phyloP scores from a whole-genome alignment of 2,113 vertebrate genomes.

The Catharus fuscescens region DNA sequence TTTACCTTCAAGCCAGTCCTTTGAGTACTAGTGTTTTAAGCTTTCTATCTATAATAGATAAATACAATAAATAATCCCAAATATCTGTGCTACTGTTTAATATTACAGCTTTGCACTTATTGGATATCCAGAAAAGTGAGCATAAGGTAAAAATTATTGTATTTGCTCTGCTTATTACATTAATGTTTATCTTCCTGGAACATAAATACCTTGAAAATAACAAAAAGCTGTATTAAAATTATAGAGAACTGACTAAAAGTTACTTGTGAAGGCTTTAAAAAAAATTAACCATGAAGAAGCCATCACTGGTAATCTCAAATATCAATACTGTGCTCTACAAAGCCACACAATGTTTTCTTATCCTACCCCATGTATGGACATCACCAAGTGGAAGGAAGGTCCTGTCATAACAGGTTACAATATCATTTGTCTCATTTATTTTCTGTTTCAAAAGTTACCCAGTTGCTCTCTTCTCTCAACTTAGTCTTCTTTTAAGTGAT shows the following conservation, averaged over 20 bases:
- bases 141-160: neutral
- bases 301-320: neutral
- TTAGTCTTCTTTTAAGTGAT: neutral
- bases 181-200: neutral
- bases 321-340: neutral
- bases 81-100: neutral
- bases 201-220: neutral
- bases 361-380: neutral
- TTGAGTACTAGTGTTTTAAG: neutral
- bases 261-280: neutral
- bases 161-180: neutral
- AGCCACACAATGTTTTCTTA: neutral
- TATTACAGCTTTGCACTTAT: neutral
- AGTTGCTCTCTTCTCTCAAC: rapidly evolving
- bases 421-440: neutral
- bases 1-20: neutral
- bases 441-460: neutral
- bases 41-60: neutral
- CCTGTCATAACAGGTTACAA: neutral
- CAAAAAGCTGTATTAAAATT: neutral
- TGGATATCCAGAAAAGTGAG: neutral
- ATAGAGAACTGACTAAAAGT: neutral
- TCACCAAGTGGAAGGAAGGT: neutral
- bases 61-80: neutral
- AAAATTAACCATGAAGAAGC: neutral